Base-by-base conservation (phyloP, 1,140 invertebrate species). In the Aphaenogaster ashmeadi region DNA sequence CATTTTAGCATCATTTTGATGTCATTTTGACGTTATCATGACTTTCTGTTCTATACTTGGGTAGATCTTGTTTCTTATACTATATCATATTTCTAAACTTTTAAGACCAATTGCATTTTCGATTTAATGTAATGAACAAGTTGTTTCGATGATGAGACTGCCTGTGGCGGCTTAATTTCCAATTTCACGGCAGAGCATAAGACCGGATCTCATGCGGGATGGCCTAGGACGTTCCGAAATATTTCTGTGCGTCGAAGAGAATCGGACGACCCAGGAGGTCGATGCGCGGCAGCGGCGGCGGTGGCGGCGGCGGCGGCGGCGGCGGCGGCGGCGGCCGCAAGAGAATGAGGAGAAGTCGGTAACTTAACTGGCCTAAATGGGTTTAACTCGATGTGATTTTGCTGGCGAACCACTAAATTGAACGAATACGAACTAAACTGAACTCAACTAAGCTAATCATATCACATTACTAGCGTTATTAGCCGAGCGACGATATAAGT, bases 371-470 rank as follows among this genome's bases (percentile, higher is more conserved):
- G 93, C 91, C 94, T 95, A 94, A 95, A 94, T 95, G 93, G 92
- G 87, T 94, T 95, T 95, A 95, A 95, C 94, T 95, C 92, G 94
- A 94, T 94, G 94, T 94, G 94, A 95, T 95, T 95, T 95, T 95
- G 93, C 94, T 92, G 93, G 92, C 93, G 93, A 95, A 95, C 93
- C 93, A 94, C 93, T 95, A 94, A 95, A 95, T 94, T 95, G 94
- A 95, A 95, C 94, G 93, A 94, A 94, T 94, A 95, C 92, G 94
- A 95, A 95, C 94, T 95, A 95, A 95, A 95, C 95, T 95, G 94
- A 95, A 95, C 94, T 95, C 94, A 95, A 95, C 95, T 95, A 94
- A 95, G 93, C 95, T 95, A 95, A 95, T 95, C 94, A 95, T 95
- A 95, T 95, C 94, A 95, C 94, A 95, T 95, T 95, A 95, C 95